Evolutionary conservation across 2,113 vertebrate genomes (phyloP).

Genomic region (Tylochromis polylepis): DNA sequence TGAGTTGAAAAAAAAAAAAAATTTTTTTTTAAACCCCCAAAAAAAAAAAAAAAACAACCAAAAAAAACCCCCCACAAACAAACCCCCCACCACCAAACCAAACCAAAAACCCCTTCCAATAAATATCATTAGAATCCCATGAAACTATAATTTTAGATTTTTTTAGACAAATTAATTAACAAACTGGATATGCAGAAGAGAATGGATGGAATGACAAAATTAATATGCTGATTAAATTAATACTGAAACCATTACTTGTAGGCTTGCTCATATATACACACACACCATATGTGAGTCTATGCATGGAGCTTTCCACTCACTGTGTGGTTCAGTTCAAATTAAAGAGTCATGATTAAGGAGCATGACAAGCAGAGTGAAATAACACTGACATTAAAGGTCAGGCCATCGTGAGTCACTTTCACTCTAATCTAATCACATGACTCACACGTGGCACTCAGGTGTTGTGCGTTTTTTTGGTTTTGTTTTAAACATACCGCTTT

Average conservation of each 20-base stretch:
- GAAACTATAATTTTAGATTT: neutral
- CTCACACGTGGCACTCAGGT: slow-evolving; percentile 3
- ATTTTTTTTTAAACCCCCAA: too few relatives aligned
- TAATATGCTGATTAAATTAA: neutral
- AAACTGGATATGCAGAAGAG: neutral
- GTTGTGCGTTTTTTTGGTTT: neutral
- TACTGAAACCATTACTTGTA: neutral
- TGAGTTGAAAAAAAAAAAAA: too few relatives aligned
- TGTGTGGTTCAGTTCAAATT: neutral
- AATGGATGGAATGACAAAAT: neutral
- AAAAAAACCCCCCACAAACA: too few relatives aligned
- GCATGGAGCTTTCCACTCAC: neutral
- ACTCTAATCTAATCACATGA: slow-evolving; percentile 40
- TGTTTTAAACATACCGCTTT: neutral
- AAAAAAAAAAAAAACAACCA: too few relatives aligned
- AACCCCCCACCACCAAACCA: too few relatives aligned
- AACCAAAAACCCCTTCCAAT: too few relatives aligned
- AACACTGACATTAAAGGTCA: neutral
- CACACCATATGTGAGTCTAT: neutral
- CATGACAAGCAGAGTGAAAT: slow-evolving; percentile 10
- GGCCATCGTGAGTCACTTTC: slow-evolving; percentile 33
- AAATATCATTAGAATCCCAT: neutral
- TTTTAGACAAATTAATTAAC: neutral
- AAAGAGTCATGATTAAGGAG: neutral
- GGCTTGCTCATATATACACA: neutral